Evolutionary conservation across 2,797 vertebrate genomes (phyloP), one percentile per base, ranked within the genome.

Genomic region (Orestias chungarensis): DNA sequence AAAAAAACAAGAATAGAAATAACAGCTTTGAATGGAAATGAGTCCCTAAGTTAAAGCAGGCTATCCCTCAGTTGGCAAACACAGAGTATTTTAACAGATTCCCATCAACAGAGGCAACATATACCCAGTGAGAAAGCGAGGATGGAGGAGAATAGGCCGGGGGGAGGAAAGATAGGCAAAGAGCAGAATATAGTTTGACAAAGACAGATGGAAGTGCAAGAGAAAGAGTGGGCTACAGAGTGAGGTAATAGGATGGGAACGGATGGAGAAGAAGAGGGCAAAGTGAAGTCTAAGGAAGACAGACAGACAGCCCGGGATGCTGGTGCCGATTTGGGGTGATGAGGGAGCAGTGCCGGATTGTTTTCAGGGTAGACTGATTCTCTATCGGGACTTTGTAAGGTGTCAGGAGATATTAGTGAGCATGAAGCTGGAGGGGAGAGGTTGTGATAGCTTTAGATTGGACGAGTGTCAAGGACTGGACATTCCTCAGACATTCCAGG

Each of bases 391-490:
- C 82, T 70, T 85, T 86, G 89, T 72, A 85, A 88, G 86, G 87
- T 92, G 92, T 93, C 92, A 91, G 72, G 85, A 86, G 84, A 88
- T 89, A 93, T 93, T 93, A 93, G 92, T 84, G 25, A 29, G 74
- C 46, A 35, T 69, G 83, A 81, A 78, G 88, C 86, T 84, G 86
- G 82, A 87, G 86, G 87, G 88, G 76, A 82, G 81, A 74, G 84
- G 78, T 80, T 71, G 83, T 84, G 86, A 83, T 83, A 83, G 86
- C 85, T 84, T 62, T 40, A 78, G 89, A 92, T 91, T 90, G 91
- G 89, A 92, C 90, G 85, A 90, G 87, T 90, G 92, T 93, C 92
- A 89, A 76, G 75, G 75, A 74, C 47, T 85, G 87, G 91, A 91
- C 89, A 67, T 84, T 86, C 85, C 87, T 91, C 81, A 80, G 87